Evolutionary conservation across 2,888 invertebrate genomes (phyloP).

Genomic region (Ptychoptera albimana): DNA sequence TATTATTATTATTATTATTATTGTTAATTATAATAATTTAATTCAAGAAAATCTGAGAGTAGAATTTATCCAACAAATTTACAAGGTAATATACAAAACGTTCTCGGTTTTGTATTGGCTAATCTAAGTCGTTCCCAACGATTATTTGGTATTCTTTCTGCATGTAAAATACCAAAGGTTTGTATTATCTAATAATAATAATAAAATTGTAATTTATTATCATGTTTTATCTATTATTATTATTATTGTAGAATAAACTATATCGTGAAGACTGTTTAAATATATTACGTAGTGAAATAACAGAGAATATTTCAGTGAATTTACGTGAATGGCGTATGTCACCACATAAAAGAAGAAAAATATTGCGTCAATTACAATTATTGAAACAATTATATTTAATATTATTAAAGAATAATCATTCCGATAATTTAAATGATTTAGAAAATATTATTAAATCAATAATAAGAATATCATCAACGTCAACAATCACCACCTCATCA

Average conservation of each 20-base stretch:
- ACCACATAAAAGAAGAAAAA: constrained; percentile 6
- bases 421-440: background rate
- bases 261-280: constrained; percentile 7
- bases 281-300: constrained; percentile 8
- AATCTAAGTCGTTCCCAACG: constrained; percentile 40
- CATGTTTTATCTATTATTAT: background rate
- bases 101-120: constrained; percentile 55
- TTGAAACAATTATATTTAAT: constrained; percentile 7
- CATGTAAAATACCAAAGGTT: constrained; percentile 34
- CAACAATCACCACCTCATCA: too few species aligned
- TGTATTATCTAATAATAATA: too few species aligned
- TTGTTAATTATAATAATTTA: too few species aligned
- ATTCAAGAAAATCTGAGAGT: constrained; percentile 58
- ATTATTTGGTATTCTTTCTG: constrained; percentile 36
- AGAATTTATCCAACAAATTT: constrained; percentile 45
- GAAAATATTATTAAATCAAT: background rate
- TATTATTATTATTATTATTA: too few species aligned
- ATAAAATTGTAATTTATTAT: constrained; percentile 13
- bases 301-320: constrained; percentile 6
- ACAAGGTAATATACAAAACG: constrained; percentile 19
- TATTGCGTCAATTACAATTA: constrained; percentile 7
- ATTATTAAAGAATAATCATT: constrained; percentile 3
- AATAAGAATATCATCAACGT: too few species aligned
- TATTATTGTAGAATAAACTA: constrained; percentile 1
- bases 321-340: constrained; percentile 9